phyloP scores from a whole-genome alignment of 2,797 vertebrate genomes.

The Eulemur albifrons region DNA sequence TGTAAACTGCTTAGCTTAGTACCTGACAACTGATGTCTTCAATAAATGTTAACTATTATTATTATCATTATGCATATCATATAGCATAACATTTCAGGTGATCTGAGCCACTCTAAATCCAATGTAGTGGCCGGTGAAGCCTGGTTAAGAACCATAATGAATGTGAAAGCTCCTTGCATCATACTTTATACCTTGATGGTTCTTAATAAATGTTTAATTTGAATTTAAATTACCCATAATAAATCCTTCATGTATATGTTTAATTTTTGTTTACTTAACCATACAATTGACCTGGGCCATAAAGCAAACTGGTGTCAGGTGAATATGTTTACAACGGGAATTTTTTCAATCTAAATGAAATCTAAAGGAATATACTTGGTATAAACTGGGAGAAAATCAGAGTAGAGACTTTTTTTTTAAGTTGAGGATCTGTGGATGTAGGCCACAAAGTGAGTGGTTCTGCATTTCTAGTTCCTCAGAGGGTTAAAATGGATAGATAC shows the following conservation, averaged over 20 bases:
- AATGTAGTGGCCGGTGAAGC: background rate
- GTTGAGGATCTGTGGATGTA: background rate
- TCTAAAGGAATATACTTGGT: background rate
- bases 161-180: background rate
- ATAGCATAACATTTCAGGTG: background rate
- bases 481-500: background rate
- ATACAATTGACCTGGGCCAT: background rate
- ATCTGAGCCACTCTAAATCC: background rate
- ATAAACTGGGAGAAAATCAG: constrained; percentile 8
- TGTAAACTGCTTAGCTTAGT: background rate
- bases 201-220: constrained; percentile 48
- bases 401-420: background rate
- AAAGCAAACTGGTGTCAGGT: background rate
- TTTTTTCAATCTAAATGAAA: constrained; percentile 19
- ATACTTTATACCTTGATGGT: background rate
- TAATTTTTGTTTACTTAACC: constrained; percentile 19
- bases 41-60: constrained; percentile 1
- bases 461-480: background rate
- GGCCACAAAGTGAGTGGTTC: background rate
- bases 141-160: background rate
- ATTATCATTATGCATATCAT: background rate
- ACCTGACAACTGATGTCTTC: background rate
- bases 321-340: background rate
- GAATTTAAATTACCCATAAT: constrained; percentile 44
- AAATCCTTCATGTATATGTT: constrained; percentile 9